phyloP scores from a whole-genome alignment of 2,888 invertebrate genomes.

The Drosophila pseudotakahashii region DNA sequence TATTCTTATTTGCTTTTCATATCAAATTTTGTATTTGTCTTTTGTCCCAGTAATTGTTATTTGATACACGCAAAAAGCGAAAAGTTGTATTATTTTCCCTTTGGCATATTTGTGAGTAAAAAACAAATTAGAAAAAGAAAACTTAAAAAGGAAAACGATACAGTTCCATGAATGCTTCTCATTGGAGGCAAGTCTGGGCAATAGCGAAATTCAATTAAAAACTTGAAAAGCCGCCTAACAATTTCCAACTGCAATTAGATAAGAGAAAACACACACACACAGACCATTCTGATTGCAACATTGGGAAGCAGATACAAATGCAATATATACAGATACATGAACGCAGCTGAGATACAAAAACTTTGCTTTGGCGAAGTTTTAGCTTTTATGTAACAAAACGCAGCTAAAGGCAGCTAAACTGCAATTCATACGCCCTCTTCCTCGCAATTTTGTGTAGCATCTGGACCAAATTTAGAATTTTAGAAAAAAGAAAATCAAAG shows the following conservation, averaged over 20 bases:
- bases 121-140: neutral
- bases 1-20: conserved; percentile 38
- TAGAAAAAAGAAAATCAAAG: too few species aligned
- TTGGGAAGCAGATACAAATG: conserved; percentile 37
- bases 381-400: conserved; percentile 34
- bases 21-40: conserved; percentile 2
- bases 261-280: conserved; percentile 45
- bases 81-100: conserved; percentile 39
- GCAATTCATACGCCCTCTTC: conserved; percentile 2
- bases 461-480: neutral
- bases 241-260: conserved; percentile 48
- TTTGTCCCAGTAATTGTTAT: conserved; percentile 44
- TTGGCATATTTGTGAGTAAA: conserved; percentile 29
- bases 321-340: conserved; percentile 32
- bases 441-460: neutral
- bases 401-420: conserved; percentile 9
- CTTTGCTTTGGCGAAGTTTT: conserved; percentile 29
- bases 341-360: conserved; percentile 40
- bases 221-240: conserved; percentile 37
- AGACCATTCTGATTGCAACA: conserved; percentile 54
- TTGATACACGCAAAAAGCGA: conserved; percentile 40
- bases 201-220: conserved; percentile 46
- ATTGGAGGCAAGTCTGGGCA: conserved; percentile 6
- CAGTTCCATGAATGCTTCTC: conserved; percentile 4
- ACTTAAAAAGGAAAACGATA: neutral